Percentiles rank a stretch among this genome's conserved stretches.
Evolutionary conservation across 2,113 vertebrate species (phyloP).

Genomic region (Benitochromis conjunctus): DNA sequence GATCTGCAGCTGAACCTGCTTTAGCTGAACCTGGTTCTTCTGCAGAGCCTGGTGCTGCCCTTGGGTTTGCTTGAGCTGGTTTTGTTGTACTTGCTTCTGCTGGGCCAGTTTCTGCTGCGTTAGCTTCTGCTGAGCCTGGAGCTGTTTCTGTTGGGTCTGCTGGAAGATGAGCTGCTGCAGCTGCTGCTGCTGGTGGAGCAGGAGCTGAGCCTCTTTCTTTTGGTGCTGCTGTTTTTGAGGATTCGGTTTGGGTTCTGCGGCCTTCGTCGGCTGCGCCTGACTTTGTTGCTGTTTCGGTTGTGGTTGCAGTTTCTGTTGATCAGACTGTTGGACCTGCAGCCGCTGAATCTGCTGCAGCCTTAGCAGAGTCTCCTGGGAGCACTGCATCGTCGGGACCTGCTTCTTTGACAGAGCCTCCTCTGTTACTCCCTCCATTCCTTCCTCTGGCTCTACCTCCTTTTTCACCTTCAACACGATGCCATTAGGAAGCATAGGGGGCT

Average conservation of each 20-base stretch:
- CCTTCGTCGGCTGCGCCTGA: slow-evolving; percentile 25
- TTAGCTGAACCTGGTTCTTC: slow-evolving; percentile 47
- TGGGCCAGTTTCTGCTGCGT: slow-evolving; percentile 43
- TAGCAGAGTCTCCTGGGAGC: slow-evolving; percentile 71
- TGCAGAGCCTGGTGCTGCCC: slow-evolving; percentile 30
- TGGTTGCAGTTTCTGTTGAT: slow-evolving; percentile 42
- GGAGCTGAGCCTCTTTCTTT: slow-evolving; percentile 53
- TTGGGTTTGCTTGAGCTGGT: slow-evolving; percentile 32
- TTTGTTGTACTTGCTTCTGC: slow-evolving; percentile 32
- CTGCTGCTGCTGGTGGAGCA: slow-evolving; percentile 64
- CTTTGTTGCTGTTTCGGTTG: slow-evolving; percentile 15
- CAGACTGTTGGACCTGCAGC: slow-evolving; percentile 61
- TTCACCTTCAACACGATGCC: slow-evolving; percentile 61
- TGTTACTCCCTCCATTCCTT: slow-evolving; percentile 60
- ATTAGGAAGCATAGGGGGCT: slow-evolving; percentile 47
- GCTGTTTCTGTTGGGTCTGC: slow-evolving; percentile 66
- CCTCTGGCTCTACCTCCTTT: slow-evolving; percentile 62
- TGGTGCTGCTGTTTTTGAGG: slow-evolving; percentile 45
- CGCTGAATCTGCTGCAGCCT: slow-evolving; percentile 71
- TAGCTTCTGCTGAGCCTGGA: slow-evolving; percentile 52
- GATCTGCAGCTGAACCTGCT: slow-evolving; percentile 56
- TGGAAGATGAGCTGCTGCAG: slow-evolving; percentile 68
- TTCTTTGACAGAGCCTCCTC: slow-evolving; percentile 50
- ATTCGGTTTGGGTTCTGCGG: slow-evolving; percentile 19
- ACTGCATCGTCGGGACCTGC: slow-evolving; percentile 45